phyloP scores from a whole-genome alignment of 2,888 invertebrate species.

The Bombyx huttoni region DNA sequence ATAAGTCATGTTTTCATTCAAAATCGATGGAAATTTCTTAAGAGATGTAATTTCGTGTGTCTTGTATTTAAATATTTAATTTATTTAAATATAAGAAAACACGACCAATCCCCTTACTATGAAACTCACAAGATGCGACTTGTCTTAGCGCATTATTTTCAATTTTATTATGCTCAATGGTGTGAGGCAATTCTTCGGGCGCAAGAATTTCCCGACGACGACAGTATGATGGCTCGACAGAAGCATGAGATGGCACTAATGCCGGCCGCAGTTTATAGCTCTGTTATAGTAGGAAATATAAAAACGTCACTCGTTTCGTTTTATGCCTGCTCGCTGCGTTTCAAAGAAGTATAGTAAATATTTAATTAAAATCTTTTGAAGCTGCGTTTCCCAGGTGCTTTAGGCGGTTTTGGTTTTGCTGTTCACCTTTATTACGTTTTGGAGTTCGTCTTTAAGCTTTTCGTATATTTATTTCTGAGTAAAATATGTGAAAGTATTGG shows the following conservation, averaged over 20 bases:
- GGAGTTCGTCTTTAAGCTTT: background rate
- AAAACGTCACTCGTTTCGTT: background rate
- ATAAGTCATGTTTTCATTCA: too few species aligned
- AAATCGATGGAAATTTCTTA: background rate
- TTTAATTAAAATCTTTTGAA: background rate
- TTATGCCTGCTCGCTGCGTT: background rate
- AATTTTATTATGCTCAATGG: background rate
- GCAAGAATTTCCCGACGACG: slow-evolving; percentile 13
- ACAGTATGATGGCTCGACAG: slow-evolving; percentile 16
- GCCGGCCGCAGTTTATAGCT: slow-evolving; percentile 4
- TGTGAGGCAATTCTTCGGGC: slow-evolving; percentile 4
- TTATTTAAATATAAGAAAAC: background rate
- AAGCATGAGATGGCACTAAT: slow-evolving; percentile 15
- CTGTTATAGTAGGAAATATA: background rate
- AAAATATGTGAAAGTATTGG: too few species aligned
- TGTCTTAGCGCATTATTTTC: background rate
- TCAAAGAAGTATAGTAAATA: background rate
- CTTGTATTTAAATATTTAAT: too few species aligned
- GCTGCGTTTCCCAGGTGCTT: background rate
- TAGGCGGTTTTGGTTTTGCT: background rate
- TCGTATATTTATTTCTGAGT: too few species aligned
- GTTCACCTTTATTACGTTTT: background rate
- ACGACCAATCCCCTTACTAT: background rate
- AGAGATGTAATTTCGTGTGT: too few species aligned
- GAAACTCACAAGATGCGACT: background rate